A percentile compares a stretch with the other conserved stretches of the same genome.
Evolutionary conservation across 2,113 vertebrate genomes (phyloP).

Genomic region (Aix galericulata): DNA sequence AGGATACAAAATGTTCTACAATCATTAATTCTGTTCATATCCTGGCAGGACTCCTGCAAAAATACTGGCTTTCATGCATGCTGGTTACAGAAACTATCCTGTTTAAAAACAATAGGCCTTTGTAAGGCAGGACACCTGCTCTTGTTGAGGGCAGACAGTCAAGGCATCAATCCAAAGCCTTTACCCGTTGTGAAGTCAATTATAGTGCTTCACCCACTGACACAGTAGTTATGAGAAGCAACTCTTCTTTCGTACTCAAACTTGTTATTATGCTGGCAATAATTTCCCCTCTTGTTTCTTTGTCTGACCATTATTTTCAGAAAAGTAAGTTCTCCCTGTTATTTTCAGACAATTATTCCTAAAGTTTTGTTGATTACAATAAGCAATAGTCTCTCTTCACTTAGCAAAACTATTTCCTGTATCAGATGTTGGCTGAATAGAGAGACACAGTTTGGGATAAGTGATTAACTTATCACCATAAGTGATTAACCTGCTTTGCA

Average conservation of each 20-base stretch:
- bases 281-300: neutral
- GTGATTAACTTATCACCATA: neutral
- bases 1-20: neutral
- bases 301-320: neutral
- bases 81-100: fast-evolving
- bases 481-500: neutral
- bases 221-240: neutral
- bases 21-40: fast-evolving
- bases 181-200: neutral
- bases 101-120: neutral
- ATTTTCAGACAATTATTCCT: neutral
- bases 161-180: neutral
- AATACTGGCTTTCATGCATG: neutral
- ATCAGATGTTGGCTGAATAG: neutral
- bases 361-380: neutral
- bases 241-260: neutral
- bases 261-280: neutral
- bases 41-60: neutral
- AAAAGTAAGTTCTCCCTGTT: neutral
- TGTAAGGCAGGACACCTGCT: neutral
- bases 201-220: neutral
- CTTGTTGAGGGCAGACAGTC: neutral
- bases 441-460: neutral
- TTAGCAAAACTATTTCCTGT: neutral
- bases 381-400: neutral